A percentile compares a stretch with the other conserved stretches of the same genome.
phyloP scores from a whole-genome alignment of 2,888 invertebrate genomes.

The Cephus pulcher region DNA sequence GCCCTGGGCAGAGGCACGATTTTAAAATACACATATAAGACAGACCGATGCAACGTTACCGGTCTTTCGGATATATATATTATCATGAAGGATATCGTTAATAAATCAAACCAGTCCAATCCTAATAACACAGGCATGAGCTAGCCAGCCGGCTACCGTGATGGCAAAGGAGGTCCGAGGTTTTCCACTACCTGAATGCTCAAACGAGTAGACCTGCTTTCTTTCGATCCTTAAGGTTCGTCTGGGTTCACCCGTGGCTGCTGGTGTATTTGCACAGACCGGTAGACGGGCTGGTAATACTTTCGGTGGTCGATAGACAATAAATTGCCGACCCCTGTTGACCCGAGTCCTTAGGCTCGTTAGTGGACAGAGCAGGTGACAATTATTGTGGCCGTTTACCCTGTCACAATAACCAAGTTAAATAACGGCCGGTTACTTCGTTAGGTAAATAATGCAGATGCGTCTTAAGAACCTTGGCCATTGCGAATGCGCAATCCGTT shows the following conservation, averaged over 20 bases:
- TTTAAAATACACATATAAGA: too few species aligned
- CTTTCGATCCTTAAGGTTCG: not conserved
- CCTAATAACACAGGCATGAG: too few species aligned
- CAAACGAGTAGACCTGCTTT: not conserved
- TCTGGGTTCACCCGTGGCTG: not conserved
- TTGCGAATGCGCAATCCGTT: not conserved
- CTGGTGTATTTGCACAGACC: not conserved
- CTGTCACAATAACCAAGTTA: not conserved
- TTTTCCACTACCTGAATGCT: not conserved
- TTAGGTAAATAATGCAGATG: not conserved
- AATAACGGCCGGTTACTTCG: not conserved
- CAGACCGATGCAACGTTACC: too few species aligned
- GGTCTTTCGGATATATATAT: too few species aligned
- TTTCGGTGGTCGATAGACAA: slow-evolving; percentile 18
- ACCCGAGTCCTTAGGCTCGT: slow-evolving; percentile 25
- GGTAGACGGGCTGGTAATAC: not conserved
- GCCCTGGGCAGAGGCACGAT: too few species aligned
- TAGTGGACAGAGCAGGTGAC: slow-evolving; percentile 16
- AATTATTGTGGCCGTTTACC: not conserved
- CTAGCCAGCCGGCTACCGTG: not conserved
- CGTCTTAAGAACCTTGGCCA: not conserved
- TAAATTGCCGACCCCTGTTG: slow-evolving; percentile 32
- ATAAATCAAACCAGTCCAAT: too few species aligned
- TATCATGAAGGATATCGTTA: too few species aligned
- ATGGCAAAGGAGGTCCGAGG: not conserved